These are phyloP conservation scores for Dromococcyx pavoninus DNA, from an alignment of 2,797 vertebrate species.

Conservation along the genomic window DNA sequence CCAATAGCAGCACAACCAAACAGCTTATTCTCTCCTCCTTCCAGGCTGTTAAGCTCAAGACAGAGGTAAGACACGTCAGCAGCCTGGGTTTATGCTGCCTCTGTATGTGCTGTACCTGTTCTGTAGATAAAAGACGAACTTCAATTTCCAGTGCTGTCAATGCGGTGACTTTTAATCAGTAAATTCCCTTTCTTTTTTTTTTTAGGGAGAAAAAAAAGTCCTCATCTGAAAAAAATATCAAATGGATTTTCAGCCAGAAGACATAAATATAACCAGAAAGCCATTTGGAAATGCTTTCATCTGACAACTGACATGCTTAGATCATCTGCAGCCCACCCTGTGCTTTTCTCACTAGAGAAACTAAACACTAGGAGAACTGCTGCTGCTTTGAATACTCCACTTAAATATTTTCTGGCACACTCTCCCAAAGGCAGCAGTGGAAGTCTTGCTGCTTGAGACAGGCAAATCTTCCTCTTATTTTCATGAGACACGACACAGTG, in stretches of 20 bases:
- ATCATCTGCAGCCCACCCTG: constrained; percentile 70
- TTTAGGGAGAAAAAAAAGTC: constrained; percentile 19
- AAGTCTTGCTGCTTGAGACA: not conserved
- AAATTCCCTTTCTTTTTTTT: constrained; percentile 57
- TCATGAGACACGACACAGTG: not conserved
- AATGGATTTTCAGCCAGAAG: constrained; percentile 66
- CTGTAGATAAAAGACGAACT: constrained; percentile 55
- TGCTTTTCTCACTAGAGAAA: constrained; percentile 70
- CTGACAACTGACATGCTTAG: constrained; percentile 71
- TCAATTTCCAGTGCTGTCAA: constrained; percentile 62
- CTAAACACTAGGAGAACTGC: constrained; percentile 62
- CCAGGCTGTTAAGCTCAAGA: not conserved
- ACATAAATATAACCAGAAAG: constrained; percentile 72
- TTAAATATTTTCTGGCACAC: constrained; percentile 65
- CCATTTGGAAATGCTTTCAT: constrained; percentile 72
- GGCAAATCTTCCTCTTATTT: not conserved
- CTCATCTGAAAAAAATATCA: constrained; percentile 67
- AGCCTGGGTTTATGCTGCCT: not conserved
- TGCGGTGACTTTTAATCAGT: constrained; percentile 64
- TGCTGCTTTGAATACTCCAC: constrained; percentile 62
- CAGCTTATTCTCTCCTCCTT: not conserved
- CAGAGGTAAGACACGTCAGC: not conserved
- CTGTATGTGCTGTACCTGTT: constrained; percentile 46
- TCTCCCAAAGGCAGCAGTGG: constrained; percentile 20
- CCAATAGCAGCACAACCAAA: not conserved